These are phyloP conservation scores for Struthidea cinerea DNA, from an alignment of 2,113 vertebrate species.

Conservation along the genomic window DNA sequence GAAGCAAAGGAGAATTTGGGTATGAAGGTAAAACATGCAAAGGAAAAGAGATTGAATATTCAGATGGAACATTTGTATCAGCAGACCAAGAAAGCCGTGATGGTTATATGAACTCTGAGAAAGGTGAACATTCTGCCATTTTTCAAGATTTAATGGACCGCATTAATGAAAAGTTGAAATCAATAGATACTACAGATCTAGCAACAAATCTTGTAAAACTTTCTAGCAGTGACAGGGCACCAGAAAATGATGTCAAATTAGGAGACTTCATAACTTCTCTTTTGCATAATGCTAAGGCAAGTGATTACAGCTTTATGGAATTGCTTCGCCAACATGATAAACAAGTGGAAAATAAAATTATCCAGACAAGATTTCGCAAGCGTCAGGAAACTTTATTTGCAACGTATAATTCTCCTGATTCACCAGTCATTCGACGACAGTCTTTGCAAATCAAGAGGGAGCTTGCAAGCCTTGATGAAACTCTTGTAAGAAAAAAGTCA, in stretches of 20 bases:
- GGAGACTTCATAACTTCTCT: constrained; percentile 89
- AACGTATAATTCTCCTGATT: constrained; percentile 76
- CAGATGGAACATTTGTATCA: background rate
- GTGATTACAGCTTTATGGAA: constrained; percentile 89
- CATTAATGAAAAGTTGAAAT: constrained; percentile 89
- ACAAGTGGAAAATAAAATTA: constrained; percentile 80
- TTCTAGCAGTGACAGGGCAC: constrained; percentile 68
- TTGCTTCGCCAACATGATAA: constrained; percentile 83
- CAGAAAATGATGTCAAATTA: constrained; percentile 77
- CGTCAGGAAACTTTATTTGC: constrained; percentile 83
- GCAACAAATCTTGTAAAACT: constrained; percentile 68
- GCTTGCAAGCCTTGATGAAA: constrained; percentile 80
- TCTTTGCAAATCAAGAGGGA: constrained; percentile 87
- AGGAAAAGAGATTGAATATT: constrained; percentile 10
- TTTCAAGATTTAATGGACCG: constrained; percentile 87
- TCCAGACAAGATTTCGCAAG: constrained; percentile 85
- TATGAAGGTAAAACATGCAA: constrained; percentile 37
- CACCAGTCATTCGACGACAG: constrained; percentile 77
- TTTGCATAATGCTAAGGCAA: constrained; percentile 79
- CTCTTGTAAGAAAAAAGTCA: constrained; percentile 70
- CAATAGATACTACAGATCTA: constrained; percentile 82
- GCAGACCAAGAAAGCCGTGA: constrained; percentile 15
- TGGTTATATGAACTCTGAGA: constrained; percentile 44
- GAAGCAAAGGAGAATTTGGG: constrained; percentile 25
- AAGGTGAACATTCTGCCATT: constrained; percentile 72